Evolutionary conservation across 2,888 invertebrate species (phyloP), one percentile per base, ranked within the genome.

Genomic region (Tetanocera ferruginea): DNA sequence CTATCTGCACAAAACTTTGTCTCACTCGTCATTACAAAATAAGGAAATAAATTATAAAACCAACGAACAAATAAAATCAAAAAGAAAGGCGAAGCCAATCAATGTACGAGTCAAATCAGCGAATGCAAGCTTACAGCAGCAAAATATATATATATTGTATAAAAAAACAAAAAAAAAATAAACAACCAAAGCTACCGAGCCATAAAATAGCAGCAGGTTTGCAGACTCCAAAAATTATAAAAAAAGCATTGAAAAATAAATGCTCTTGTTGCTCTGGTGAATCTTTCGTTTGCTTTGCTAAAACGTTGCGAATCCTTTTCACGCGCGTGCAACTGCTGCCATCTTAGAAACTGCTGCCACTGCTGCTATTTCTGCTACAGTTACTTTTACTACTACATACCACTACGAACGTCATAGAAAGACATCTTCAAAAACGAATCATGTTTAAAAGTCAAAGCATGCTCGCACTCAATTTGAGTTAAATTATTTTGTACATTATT

Each of bases 21-120:
- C 43, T 11, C 11, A 57, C 0, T 23, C 23, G 25, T 14, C 23
- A 23, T 25, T 14, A 28, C 51, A 72, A 51, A 81, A 79, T 81
- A 83, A 80, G 79, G 80, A 76, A 79, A 77, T 78, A 80, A 81
- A 84, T 81, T 82, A 85, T 85, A 86, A 85, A 84, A 43, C 25
- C 14, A 37, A 73, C 49, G 76, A 72, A 67, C 77, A 43, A 43
- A 43, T 43, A 11, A 43, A 43, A 14, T 14, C 11, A 76, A 77
- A 76, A 79, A 57, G 76, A 28, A 64, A 73, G 23, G 49, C 43
- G 14, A 43, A 34, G 66, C 73, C 70, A 70, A 64, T 64, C 64
- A 64, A 64, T 64, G 64, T 64, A 34, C 25, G 17, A 60, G 57
- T 43, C 11, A 43, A 28, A 60, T 55, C 19, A n/a, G n/a, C 8